Conservation (phyloP, 2,113 vertebrate genomes). For the Canis aureus region DNA sequence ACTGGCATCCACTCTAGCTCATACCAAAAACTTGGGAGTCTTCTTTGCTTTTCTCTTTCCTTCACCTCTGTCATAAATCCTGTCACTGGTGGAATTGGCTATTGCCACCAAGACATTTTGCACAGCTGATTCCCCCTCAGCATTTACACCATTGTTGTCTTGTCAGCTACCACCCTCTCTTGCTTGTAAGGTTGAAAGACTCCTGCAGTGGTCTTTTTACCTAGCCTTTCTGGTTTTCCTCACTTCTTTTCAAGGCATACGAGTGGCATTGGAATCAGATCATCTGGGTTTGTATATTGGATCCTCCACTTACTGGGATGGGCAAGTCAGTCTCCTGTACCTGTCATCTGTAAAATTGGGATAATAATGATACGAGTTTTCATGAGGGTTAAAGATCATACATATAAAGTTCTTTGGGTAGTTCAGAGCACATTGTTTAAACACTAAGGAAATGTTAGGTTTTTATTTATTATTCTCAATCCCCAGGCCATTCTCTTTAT, state of each 20-base stretch:
- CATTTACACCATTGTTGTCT: not conserved
- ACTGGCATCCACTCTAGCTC: not conserved
- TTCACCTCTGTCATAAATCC: not conserved
- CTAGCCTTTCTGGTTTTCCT: not conserved
- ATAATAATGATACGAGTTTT: slow-evolving; percentile 29
- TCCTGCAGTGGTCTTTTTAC: not conserved
- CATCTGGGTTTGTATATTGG: not conserved
- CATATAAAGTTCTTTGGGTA: not conserved
- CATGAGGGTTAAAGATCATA: slow-evolving; percentile 9
- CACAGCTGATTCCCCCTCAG: not conserved
- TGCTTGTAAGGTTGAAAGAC: not conserved
- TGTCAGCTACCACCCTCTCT: not conserved
- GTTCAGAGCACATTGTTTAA: slow-evolving; percentile 15
- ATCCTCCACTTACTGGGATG: not conserved
- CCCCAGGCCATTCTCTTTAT: not conserved
- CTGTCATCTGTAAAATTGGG: not conserved
- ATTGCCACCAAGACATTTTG: not conserved
- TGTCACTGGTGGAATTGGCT: not conserved
- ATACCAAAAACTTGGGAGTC: not conserved
- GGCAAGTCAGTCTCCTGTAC: not conserved
- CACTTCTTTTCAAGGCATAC: not conserved
- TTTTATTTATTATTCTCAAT: slow-evolving; percentile 29
- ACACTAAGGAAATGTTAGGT: not conserved
- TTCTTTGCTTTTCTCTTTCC: slow-evolving; percentile 4
- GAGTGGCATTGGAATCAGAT: not conserved